phyloP scores from a whole-genome alignment of 2,888 invertebrate genomes.

The Mystacides longicornis region DNA sequence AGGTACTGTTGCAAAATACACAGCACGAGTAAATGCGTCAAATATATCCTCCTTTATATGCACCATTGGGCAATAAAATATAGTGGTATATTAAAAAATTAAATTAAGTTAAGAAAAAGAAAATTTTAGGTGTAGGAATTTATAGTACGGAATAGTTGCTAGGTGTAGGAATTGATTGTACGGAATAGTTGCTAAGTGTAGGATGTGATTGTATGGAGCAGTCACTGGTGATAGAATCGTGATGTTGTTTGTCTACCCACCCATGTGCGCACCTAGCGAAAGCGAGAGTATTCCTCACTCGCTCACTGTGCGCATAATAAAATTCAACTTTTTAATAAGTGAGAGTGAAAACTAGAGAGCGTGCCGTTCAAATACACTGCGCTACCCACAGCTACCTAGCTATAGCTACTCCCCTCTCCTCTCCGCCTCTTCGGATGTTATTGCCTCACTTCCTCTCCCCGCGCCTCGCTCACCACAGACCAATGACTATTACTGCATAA shows the following conservation, averaged over 20 bases:
- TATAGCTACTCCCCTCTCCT: slow-evolving; percentile 24
- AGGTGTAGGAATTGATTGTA: too few species aligned
- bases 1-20: too few species aligned
- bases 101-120: too few species aligned
- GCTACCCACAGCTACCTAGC: too few species aligned
- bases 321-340: slow-evolving; percentile 23
- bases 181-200: too few species aligned
- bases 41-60: too few species aligned
- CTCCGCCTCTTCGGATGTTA: slow-evolving; percentile 10
- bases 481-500: background rate
- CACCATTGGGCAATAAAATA: too few species aligned
- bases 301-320: slow-evolving; percentile 31
- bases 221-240: slow-evolving; percentile 1
- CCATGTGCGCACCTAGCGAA: slow-evolving; percentile 30
- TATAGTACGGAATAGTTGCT: too few species aligned
- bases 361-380: slow-evolving; percentile 22
- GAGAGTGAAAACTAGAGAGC: slow-evolving; percentile 27
- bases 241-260: slow-evolving; percentile 3
- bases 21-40: too few species aligned
- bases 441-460: background rate
- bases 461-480: background rate
- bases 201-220: too few species aligned
- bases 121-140: too few species aligned
- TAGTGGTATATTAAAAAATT: too few species aligned
- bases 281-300: slow-evolving; percentile 41